Evolutionary conservation across 1,140 invertebrate genomes (phyloP).

Genomic region (Lutraria rhynchaena): DNA sequence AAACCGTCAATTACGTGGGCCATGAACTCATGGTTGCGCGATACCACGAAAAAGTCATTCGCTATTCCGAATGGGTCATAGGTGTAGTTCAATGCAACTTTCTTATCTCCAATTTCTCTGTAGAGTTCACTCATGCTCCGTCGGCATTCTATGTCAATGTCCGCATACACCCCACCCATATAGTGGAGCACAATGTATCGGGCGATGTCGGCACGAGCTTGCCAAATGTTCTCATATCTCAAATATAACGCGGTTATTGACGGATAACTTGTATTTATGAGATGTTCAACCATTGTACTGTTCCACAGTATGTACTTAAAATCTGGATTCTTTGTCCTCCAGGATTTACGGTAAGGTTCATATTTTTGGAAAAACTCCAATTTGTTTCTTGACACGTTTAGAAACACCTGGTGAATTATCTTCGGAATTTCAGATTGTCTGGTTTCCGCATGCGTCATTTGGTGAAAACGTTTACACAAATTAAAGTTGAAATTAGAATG

Average conservation of each 20-base stretch:
- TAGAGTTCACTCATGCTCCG: constrained; percentile 25
- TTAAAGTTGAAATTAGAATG: constrained; percentile 57
- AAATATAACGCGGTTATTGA: constrained; percentile 22
- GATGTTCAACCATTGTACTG: constrained; percentile 20
- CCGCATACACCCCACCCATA: constrained; percentile 49
- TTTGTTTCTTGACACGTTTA: constrained; percentile 34
- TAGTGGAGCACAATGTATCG: constrained; percentile 45
- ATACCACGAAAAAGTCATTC: constrained; percentile 42
- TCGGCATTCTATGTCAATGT: constrained; percentile 41
- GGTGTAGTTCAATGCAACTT: constrained; percentile 46
- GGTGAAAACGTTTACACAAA: constrained; percentile 50
- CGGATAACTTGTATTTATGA: constrained; percentile 48
- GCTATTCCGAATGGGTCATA: constrained; percentile 49
- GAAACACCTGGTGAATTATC: constrained; percentile 50
- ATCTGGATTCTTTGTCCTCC: constrained; percentile 42
- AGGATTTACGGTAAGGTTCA: constrained; percentile 29
- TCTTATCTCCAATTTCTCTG: constrained; percentile 40
- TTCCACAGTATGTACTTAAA: constrained; percentile 55
- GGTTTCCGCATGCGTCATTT: constrained; percentile 36
- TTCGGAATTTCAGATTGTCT: constrained; percentile 24
- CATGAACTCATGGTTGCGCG: constrained; percentile 45
- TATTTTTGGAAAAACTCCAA: constrained; percentile 37
- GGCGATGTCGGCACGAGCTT: constrained; percentile 46
- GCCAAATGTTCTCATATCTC: constrained; percentile 30
- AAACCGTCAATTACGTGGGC: constrained; percentile 50